Base-by-base conservation (phyloP, 2,113 vertebrate species). In the Oncorhynchus tshawytscha region DNA sequence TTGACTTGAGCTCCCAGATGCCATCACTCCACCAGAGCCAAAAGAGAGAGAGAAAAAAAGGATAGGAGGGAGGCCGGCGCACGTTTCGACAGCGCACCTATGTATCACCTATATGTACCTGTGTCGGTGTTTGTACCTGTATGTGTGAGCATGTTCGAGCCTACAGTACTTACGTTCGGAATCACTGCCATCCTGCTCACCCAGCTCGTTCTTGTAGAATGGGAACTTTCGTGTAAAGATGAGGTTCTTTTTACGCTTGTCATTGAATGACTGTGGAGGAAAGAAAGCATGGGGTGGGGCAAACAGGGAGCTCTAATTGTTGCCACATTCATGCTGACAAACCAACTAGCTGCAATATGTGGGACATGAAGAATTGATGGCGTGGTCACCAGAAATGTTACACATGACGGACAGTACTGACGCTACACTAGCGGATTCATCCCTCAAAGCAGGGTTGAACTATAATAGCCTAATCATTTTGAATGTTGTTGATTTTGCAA, bases 211-310 rank as follows among this genome's bases (percentile, higher is more conserved):
- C 96, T 98, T 99, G 97, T 97, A 98, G 97, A 99, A 99, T 90
- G 97, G 97, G 95, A 98, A 98, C 92, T 98, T 99, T 98, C 96
- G 96, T 94, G 97, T 97, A 96, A 99, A 98, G 97, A 96, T 97
- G 97, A 98, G 95, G 96, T 93, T 99, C 96, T 99, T 99, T 99
- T 97, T 99, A 98, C 96, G 96, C 95, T 96, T 99, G 95, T 99
- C 97, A 99, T 95, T 97, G 96, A 97, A 96, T 97, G 97, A 98
- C 97, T 99, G 97, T 95, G 96, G 95, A 95, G 95, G 95, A 98
- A 94, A 98, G 93, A 96, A 92, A 96, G 96, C 95, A 97, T 94
- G 96, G 95, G 92, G 95, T 94, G 96, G 95, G 92, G 95, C 95
- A 98, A 94, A 98, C 95, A 95, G 94, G 95, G 94, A 93, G 88